Evolutionary conservation across 2,888 invertebrate genomes (phyloP), one percentile per base, ranked within the genome.

Genomic region (Azorinus chamasolen): DNA sequence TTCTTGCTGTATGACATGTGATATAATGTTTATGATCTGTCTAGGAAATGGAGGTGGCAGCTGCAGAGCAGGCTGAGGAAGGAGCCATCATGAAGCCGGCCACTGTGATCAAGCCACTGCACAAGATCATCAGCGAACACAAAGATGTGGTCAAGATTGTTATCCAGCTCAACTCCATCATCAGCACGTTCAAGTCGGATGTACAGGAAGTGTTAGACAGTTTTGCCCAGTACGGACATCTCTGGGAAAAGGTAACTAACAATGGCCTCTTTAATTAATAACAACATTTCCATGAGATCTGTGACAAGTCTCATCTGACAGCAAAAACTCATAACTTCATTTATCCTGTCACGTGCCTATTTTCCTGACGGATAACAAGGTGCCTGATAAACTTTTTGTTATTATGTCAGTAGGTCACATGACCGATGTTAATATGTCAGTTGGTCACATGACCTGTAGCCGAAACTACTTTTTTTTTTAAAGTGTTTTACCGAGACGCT

Each of bases 101-200:
- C 0, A 84, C 87, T 12, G 87, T 89, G 59, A 88, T 90, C 50
- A 93, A 93, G 79, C 92, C 93, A 0, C 86, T 93, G 32, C 90
- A 92, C 86, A 93, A 92, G 72, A 89, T 92, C 54, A 93, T 94
- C 72, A 92, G 92, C 57, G 94, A 98, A 91, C 98, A 98, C 92
- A 98, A 98, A 91, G 98, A 98, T 93, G 96, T 98, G 48, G 95
- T 96, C 14, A 98, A 98, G 93, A 91, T 92, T 45, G 90, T 92
- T 24, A 89, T 93, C 64, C 93, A 93, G 75, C 90, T 93, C 39
- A 91, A 91, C 83, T 90, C 91, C 41, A 92, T 92, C 74, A 89
- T 93, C 75, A 89, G 88, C 68, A 90, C 90, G 65, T 88, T 90
- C 85, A 93, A 93, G 50, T 90, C 96, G 95, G 97, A 98, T 92